Conservation (phyloP, 2,797 vertebrate species). For the Sphaeramia orbicularis region DNA sequence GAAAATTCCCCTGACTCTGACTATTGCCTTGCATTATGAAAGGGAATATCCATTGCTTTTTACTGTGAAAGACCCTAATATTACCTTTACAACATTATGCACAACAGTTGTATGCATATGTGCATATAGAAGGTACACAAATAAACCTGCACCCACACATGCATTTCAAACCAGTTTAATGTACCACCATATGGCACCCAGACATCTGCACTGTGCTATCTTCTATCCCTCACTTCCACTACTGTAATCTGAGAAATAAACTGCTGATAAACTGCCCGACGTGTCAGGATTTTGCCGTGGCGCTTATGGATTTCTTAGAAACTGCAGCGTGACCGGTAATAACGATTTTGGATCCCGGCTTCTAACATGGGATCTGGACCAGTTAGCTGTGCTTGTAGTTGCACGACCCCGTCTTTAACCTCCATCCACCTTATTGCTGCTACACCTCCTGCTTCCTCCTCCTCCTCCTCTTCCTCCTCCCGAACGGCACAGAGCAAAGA, state of each 20-base stretch:
- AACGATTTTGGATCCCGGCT: conserved; percentile 60
- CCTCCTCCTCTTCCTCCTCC: background rate
- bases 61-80: background rate
- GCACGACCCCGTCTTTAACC: conserved; percentile 59
- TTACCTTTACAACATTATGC: conserved; percentile 1
- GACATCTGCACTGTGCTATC: conserved; percentile 14
- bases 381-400: conserved; percentile 63
- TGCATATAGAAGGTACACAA: conserved; percentile 3
- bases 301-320: conserved; percentile 56
- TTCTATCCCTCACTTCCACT: background rate
- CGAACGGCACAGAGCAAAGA: conserved; percentile 16
- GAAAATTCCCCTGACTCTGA: too few relatives aligned
- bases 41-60: too few relatives aligned
- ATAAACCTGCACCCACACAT: background rate
- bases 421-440: conserved; percentile 12
- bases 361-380: conserved; percentile 42
- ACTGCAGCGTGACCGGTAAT: conserved; percentile 44
- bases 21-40: too few relatives aligned
- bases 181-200: conserved; percentile 4
- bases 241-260: conserved; percentile 24
- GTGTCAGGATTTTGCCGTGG: conserved; percentile 10
- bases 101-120: background rate
- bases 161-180: conserved; percentile 1
- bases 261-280: conserved; percentile 36
- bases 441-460: conserved; percentile 1